A percentile compares a stretch with the other conserved stretches of the same genome.
Evolutionary conservation across 2,797 vertebrate species (phyloP).

Genomic region (Odontamblyopus lacepedii): DNA sequence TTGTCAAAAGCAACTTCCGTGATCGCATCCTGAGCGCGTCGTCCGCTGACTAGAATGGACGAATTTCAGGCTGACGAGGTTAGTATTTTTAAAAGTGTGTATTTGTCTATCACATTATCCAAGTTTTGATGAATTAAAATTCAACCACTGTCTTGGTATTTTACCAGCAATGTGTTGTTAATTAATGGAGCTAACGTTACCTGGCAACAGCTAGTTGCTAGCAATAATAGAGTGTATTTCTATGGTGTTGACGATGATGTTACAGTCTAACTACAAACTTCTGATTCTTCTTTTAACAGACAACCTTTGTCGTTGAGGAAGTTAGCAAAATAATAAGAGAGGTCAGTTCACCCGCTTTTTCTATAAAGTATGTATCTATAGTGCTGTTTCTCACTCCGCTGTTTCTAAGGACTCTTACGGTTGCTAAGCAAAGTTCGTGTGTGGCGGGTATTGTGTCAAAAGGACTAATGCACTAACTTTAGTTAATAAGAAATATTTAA

Average conservation of each 20-base stretch:
- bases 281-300: slow-evolving; percentile 69
- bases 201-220: slow-evolving; percentile 1
- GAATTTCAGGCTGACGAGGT: slow-evolving; percentile 71
- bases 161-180: not conserved
- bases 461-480: too few species aligned
- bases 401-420: slow-evolving; percentile 58
- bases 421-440: slow-evolving; percentile 36
- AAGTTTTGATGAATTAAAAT: not conserved
- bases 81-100: not conserved
- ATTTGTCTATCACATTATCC: not conserved
- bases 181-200: not conserved
- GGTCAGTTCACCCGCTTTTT: slow-evolving; percentile 70
- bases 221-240: not conserved
- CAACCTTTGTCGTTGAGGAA: slow-evolving; percentile 88
- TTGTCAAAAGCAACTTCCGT: not conserved
- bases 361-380: not conserved
- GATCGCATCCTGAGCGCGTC: too few species aligned
- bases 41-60: slow-evolving; percentile 57
- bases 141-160: not conserved
- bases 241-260: not conserved
- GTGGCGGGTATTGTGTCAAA: too few species aligned
- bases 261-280: slow-evolving; percentile 7
- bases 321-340: slow-evolving; percentile 91
- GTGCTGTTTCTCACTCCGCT: not conserved
- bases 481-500: too few species aligned